Evolutionary conservation across 2,888 invertebrate genomes (phyloP).

Genomic region (Drosophila koepferae): DNA sequence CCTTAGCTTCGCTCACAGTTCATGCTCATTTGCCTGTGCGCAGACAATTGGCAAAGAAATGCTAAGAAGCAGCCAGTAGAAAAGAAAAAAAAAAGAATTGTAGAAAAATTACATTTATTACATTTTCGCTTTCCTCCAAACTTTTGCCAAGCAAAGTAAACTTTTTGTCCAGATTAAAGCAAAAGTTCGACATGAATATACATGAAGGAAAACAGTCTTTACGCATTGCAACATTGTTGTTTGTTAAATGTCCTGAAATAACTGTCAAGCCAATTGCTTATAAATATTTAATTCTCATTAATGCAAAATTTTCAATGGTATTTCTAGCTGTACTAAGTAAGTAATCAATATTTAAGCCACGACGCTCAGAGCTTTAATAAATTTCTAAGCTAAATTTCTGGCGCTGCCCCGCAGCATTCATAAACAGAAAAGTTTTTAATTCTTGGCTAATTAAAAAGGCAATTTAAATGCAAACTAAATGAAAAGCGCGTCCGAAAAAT

Average conservation of each 20-base stretch:
- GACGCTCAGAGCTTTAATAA: conserved; percentile 30
- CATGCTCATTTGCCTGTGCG: conserved; percentile 61
- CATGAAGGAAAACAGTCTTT: conserved; percentile 14
- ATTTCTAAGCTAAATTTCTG: conserved; percentile 27
- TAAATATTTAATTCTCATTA: conserved; percentile 62
- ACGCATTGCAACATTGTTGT: conserved; percentile 24
- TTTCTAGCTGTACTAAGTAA: conserved; percentile 37
- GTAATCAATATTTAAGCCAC: conserved; percentile 42
- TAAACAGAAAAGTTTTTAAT: conserved; percentile 53
- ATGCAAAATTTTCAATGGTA: conserved; percentile 27
- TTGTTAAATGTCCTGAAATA: conserved; percentile 28
- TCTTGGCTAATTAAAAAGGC: conserved; percentile 65
- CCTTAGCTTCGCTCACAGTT: conserved; percentile 25
- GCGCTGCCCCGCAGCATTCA: conserved; percentile 28
- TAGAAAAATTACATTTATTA: conserved; percentile 72
- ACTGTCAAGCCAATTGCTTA: conserved; percentile 25
- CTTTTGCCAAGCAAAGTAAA: conserved; percentile 24
- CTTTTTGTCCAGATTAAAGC: conserved; percentile 35
- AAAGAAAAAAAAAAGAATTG: not conserved
- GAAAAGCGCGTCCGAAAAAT: conserved; percentile 50
- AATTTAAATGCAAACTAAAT: conserved; percentile 73
- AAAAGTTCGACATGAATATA: conserved; percentile 17
- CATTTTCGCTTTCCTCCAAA: conserved; percentile 47
- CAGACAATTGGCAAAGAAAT: conserved; percentile 62
- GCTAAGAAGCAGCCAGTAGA: conserved; percentile 11